These are phyloP conservation scores for Eucidaris tribuloides DNA, from an alignment of 35 echinoderm and acorn worm genomes.

Conservation along the genomic window DNA sequence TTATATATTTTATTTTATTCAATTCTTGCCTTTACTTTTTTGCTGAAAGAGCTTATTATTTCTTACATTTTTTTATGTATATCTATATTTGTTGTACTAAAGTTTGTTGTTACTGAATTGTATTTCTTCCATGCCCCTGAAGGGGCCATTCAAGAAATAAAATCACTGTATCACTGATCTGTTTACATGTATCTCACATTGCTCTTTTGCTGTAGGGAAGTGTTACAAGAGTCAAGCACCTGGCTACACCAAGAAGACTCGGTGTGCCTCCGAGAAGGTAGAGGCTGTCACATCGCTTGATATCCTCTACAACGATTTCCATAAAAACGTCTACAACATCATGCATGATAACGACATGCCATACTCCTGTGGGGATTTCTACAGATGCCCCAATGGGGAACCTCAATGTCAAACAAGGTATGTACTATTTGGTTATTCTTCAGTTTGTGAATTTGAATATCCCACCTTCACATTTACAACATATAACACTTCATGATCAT, in stretches of 20 bases:
- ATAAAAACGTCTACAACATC: constrained; percentile 79
- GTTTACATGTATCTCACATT: too few relatives aligned
- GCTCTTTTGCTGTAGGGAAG: constrained; percentile 29
- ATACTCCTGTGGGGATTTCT: constrained; percentile 65
- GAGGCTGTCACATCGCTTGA: constrained; percentile 92
- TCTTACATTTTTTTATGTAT: too few relatives aligned
- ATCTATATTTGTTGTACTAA: too few relatives aligned
- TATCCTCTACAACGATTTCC: constrained; percentile 97
- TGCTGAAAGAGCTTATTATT: too few relatives aligned
- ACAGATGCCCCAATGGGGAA: constrained; percentile 77
- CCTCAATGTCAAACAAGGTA: constrained; percentile 84
- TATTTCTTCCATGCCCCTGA: too few relatives aligned
- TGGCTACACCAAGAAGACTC: constrained; percentile 48
- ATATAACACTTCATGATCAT: too few relatives aligned
- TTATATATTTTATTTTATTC: too few relatives aligned
- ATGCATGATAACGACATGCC: constrained; percentile 78
- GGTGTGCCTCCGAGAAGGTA: constrained; percentile 84
- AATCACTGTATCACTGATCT: too few relatives aligned
- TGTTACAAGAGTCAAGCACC: constrained; percentile 78
- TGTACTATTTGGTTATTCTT: neutral
- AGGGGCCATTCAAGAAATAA: too few relatives aligned
- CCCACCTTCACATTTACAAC: neutral
- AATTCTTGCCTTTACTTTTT: too few relatives aligned
- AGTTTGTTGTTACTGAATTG: too few relatives aligned
- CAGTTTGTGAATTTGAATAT: neutral